Percentiles rank a stretch among this genome's conserved stretches.
Conservation (phyloP, 2,888 invertebrate genomes). For the Sphinx pinastri region DNA sequence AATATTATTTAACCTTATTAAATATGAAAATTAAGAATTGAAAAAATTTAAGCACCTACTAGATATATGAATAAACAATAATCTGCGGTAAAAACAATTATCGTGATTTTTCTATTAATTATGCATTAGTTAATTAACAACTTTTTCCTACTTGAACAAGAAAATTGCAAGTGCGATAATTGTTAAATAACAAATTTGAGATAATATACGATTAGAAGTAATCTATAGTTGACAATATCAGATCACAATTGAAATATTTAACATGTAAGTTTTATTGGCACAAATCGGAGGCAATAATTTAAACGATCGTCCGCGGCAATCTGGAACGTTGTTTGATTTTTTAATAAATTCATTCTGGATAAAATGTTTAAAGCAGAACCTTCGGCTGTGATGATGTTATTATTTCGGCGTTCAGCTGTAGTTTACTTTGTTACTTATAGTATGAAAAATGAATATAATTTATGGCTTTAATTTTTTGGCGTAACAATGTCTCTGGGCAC, state of each 20-base stretch:
- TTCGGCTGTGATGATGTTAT: slow-evolving; percentile 4
- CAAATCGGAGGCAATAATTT: slow-evolving; percentile 1
- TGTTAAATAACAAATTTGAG: too few species aligned
- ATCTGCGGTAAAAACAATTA: too few species aligned
- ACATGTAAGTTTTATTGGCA: background rate
- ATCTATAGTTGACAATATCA: background rate
- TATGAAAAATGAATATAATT: background rate
- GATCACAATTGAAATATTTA: background rate
- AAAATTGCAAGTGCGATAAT: too few species aligned
- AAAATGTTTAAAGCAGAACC: slow-evolving; percentile 5
- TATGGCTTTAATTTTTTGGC: background rate
- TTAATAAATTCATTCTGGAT: slow-evolving; percentile 9
- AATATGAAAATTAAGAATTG: too few species aligned
- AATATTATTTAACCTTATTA: too few species aligned
- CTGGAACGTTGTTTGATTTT: background rate
- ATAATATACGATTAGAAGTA: too few species aligned
- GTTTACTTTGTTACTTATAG: background rate
- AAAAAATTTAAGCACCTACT: too few species aligned
- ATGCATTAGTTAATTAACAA: too few species aligned
- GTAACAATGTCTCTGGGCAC: too few species aligned
- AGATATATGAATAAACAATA: too few species aligned
- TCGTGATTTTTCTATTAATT: too few species aligned
- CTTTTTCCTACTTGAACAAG: too few species aligned
- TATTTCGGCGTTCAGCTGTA: background rate
- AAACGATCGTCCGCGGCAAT: background rate